Percentiles rank a stretch among this genome's conserved stretches.
phyloP scores from a whole-genome alignment of 2,888 invertebrate genomes.

The Fragum whitleyi region DNA sequence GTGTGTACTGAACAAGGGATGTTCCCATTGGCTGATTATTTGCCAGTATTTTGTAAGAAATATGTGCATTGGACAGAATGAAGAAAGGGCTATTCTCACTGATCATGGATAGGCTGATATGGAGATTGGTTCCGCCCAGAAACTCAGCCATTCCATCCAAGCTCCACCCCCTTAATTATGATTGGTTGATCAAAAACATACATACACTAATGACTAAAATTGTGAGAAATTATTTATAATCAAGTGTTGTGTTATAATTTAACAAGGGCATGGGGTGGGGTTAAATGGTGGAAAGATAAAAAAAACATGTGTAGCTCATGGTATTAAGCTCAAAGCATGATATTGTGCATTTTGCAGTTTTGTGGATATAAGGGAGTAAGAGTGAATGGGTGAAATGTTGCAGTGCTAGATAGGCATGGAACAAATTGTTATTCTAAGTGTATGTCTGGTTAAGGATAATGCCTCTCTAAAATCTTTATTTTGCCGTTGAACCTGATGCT shows the following conservation, averaged over 20 bases:
- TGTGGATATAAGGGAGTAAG: neutral
- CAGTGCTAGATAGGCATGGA: neutral
- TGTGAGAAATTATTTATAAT: slow-evolving; percentile 1
- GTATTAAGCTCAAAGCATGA: slow-evolving; percentile 3
- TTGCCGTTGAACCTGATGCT: no score
- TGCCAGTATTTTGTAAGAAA: neutral
- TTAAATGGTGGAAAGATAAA: neutral
- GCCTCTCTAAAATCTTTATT: no score
- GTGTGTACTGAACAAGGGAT: neutral
- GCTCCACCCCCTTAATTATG: slow-evolving; percentile 7
- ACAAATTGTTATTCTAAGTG: neutral
- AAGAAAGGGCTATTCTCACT: neutral
- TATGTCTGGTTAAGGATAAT: no score
- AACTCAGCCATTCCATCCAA: neutral
- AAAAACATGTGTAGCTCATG: neutral
- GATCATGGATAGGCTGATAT: neutral
- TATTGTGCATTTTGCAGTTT: neutral
- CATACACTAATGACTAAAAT: neutral
- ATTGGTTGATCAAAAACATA: slow-evolving; percentile 12
- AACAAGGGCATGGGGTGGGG: neutral
- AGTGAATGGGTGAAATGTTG: neutral
- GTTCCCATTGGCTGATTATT: neutral
- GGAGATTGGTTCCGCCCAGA: neutral
- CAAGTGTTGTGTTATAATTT: neutral
- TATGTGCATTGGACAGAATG: neutral